phyloP scores from a whole-genome alignment of 2,797 vertebrate species.

The Notolabrus celidotus region DNA sequence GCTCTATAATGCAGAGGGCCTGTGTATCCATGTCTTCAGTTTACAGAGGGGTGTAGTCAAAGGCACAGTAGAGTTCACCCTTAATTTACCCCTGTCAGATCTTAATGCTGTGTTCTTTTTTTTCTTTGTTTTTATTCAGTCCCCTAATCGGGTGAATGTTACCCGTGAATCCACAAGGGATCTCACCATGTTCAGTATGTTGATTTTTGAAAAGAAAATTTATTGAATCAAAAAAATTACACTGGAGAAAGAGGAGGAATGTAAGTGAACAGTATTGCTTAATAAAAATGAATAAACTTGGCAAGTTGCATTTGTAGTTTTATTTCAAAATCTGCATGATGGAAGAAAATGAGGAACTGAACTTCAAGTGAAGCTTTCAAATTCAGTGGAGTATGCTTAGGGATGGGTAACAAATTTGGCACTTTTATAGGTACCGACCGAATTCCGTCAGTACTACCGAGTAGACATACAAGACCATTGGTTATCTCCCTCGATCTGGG shows the following conservation, averaged over 20 bases:
- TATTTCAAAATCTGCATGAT: too few relatives aligned
- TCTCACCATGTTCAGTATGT: conserved; percentile 72
- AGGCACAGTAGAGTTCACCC: conserved; percentile 75
- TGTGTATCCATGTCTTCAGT: conserved; percentile 64
- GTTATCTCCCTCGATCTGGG: too few relatives aligned
- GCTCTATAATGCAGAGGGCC: conserved; percentile 62
- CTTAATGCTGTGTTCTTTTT: conserved; percentile 77
- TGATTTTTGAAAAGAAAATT: conserved; percentile 73
- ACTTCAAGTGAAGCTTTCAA: too few relatives aligned
- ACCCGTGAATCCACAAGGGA: conserved; percentile 70
- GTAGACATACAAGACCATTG: too few relatives aligned
- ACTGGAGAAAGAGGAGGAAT: conserved; percentile 87
- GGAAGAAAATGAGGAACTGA: too few relatives aligned
- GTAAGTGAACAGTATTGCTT: conserved; percentile 87
- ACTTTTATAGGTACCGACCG: too few relatives aligned
- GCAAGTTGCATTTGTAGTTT: not conserved
- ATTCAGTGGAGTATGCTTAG: too few relatives aligned
- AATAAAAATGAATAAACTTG: conserved; percentile 86
- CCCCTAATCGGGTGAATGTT: conserved; percentile 78
- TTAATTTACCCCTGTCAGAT: conserved; percentile 64
- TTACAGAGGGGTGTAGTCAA: conserved; percentile 80
- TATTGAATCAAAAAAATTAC: conserved; percentile 81
- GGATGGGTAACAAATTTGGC: too few relatives aligned
- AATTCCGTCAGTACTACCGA: too few relatives aligned
- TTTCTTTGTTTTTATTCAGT: conserved; percentile 62